Evolutionary conservation across 2,888 invertebrate genomes (phyloP), one percentile per base, ranked within the genome.

Genomic region (Margaritifera margaritifera): DNA sequence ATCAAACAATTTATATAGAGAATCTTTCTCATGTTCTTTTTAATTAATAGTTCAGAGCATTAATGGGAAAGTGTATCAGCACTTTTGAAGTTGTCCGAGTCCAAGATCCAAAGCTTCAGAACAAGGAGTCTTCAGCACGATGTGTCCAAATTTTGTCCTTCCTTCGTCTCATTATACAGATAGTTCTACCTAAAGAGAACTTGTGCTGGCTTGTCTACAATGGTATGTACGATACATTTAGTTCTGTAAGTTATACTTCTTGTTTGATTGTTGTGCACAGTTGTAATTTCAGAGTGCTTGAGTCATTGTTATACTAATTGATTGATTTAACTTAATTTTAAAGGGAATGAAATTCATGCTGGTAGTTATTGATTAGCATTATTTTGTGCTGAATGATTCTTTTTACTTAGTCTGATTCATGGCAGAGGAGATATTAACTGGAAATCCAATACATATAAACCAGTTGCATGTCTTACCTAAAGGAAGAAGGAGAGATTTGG

Each of bases 181-280:
- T 89, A 27, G 81, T 89, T 15, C 77, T 90, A 22, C 87, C 88
- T 20, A 86, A 84, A 51, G 89, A 89, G 61, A 78, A 77, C 42
- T 84, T 89, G 31, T 89, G 89, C 71, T 90, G 89, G 89, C 86
- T 90, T 15, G 85, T 90, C 20, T 90, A 87, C 72, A 90, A 90
- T 82, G 89, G 89, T 88, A 80, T 73, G 81, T 71, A 5, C 15
- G 42, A 42, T 15, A 42, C 42, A 42, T 42, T 42, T 42, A 42
- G 15, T 42, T 42, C 11, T 24, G 25, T 31, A 25, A 19, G 1
- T 50, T n/a, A 4, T 2, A 25, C 24, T 15, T 15, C 55, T 55
- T 18, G 18, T 55, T 22, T 25, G 15, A 19, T 24, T 42, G 42
- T 42, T 42, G 42, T 42, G 15, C 31, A 31, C 11, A 42, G 42